Conservation (phyloP, 1,140 invertebrate genomes). For the Drosophila guanche region DNA sequence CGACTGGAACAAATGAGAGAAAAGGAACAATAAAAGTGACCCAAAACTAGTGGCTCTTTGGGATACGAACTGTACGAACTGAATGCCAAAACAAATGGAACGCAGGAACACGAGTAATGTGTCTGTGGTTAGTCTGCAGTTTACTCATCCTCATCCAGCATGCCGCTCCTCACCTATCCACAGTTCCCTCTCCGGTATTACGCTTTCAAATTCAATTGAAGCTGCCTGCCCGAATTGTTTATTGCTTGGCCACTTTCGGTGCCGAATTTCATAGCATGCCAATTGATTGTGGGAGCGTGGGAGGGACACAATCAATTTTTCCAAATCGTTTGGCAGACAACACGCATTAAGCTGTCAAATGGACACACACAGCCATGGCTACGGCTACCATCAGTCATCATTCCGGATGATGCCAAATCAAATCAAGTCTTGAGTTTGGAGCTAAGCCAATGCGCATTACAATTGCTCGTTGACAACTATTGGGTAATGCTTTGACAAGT, state of each 20-base stretch:
- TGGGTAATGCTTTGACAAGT: constrained; percentile 27
- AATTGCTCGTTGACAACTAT: constrained; percentile 21
- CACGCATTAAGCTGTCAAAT: constrained; percentile 61
- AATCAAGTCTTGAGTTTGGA: constrained; percentile 55
- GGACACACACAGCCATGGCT: constrained; percentile 24
- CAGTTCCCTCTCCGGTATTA: background rate
- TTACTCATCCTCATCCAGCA: too few relatives aligned
- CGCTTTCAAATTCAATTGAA: constrained; percentile 36
- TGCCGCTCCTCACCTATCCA: too few relatives aligned
- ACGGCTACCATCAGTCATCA: constrained; percentile 41
- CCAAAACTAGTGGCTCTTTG: constrained; percentile 2
- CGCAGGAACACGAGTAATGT: too few relatives aligned
- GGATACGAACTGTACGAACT: background rate
- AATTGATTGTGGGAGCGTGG: constrained; percentile 32
- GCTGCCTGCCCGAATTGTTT: constrained; percentile 43
- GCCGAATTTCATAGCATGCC: constrained; percentile 17
- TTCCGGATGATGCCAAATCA: constrained; percentile 37
- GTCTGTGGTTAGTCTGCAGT: too few relatives aligned
- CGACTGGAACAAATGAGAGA: constrained; percentile 41
- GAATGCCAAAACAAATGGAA: too few relatives aligned
- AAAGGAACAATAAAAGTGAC: constrained; percentile 3
- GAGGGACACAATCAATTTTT: constrained; percentile 69
- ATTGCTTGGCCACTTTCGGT: constrained; percentile 43
- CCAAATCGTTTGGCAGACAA: constrained; percentile 56
- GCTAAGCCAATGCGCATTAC: constrained; percentile 28